Evolutionary conservation across 2,888 invertebrate genomes (phyloP), one percentile per base, ranked within the genome.

Genomic region (Loripinus fragilis): DNA sequence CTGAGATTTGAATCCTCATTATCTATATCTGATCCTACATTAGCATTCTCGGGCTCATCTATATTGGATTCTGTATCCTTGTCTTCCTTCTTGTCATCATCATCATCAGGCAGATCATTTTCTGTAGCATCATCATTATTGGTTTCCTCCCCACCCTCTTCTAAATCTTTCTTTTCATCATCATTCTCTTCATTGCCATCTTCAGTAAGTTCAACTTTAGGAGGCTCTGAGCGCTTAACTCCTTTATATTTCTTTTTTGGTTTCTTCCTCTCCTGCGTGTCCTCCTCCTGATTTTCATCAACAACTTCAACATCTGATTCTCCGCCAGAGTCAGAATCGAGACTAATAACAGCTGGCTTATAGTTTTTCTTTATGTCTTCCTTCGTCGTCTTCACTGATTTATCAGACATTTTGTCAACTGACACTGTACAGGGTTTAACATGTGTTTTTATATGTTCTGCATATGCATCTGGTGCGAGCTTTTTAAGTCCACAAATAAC

Each of bases 361-460:
- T 81, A 78, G 38, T 81, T 80, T 20, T 76, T 70, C 41, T 81
- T 80, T 28, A 86, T 74, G 65, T 83, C 81, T 20, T 83, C 74
- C 55, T 72, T 78, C 15, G 78, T 69, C 23, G 52, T 66, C 23
- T 42, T 67, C 48, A 87, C 83, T 41, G 85, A 76, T 50, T 78
- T 72, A 2, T 83, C 74, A 25, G 80, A 68, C 68, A 89, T 52
- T 28, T 86, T 80, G 38, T 83, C 76, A 15, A 90, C 52, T 41
- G 76, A 77, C 7, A 91, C 86, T 17, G 83, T 85, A 78, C 90
- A 90, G 42, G 88, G 87, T 52, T 87, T 89, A 8, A 91, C 77
- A 78, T 92, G 92, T 20, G 71, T 80, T 42, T 87, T 86, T 25
- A 91, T 80, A 81, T 90, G 87, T 33, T 69, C 72, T 23, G 80